Evolutionary conservation across 2,797 vertebrate genomes (phyloP), one percentile per base, ranked within the genome.

Genomic region (Onychomys torridus): DNA sequence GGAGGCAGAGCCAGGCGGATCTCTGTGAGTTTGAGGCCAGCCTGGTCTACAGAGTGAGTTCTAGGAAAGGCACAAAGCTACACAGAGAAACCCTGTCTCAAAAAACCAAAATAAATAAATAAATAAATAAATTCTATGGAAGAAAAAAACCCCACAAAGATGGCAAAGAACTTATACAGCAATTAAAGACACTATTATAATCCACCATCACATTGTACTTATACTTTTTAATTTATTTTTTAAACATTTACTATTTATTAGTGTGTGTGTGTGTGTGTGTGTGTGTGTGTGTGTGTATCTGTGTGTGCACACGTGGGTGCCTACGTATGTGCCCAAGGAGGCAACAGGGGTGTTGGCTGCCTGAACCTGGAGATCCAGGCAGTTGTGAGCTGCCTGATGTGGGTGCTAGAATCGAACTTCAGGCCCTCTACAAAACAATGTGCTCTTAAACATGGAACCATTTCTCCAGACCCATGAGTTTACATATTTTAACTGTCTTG

Each of bases 161-260:
- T 4, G 0, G 5, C 52, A 95, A 93, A 78, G n/a, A 95, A 89
- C 67, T 91, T 82, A 73, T 43, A 79, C 0, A 76, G 59, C 55
- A 57, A 91, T 29, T 78, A 52, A 95, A 81, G 40, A 88, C 37
- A 90, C 49, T 90, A 91, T 29, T 71, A 2, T 37, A 92, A 86
- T 13, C 82, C 52, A 63, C 27, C 69, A 77, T 86, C 49, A 82
- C 40, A 87, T 40, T 43, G 27, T 55, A 29, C 12, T 69, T 65
- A 79, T 27, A 14, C 46, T 82, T 82, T 52, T 82, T 10, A 43
- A 83, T 61, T 61, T 83, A 63, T 34, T 65, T 84, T 84, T 46
- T 65, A 65, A 83, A 65, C 40, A 84, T 21, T 32, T 65, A 46
- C 21, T 65, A 46, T 65, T 23, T 7, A 25, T 27, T 73, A n/a